A percentile compares a stretch with the other conserved stretches of the same genome.
Conservation (phyloP, 2,113 vertebrate genomes). For the Hassar affinis region DNA sequence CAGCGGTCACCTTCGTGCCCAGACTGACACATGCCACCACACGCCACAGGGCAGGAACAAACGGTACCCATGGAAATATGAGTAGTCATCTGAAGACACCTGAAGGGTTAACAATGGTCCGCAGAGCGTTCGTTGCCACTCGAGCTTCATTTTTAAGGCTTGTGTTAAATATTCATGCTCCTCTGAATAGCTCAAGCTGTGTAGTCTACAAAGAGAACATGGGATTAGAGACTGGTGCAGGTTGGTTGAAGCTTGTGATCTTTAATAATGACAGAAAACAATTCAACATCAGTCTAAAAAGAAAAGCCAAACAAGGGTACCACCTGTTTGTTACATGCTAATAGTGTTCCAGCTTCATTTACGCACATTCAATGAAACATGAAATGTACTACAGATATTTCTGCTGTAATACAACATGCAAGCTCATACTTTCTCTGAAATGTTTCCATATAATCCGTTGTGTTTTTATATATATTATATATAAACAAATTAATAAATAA, state of each 20-base stretch:
- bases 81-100: constrained; percentile 53
- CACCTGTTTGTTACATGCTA: not conserved
- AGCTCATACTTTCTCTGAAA: not conserved
- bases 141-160: constrained; percentile 46
- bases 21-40: constrained; percentile 62
- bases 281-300: constrained; percentile 18
- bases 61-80: constrained; percentile 62
- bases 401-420: not conserved
- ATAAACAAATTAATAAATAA: constrained; percentile 15
- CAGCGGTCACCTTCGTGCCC: constrained; percentile 58
- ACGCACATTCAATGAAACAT: not conserved
- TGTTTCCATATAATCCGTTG: not conserved
- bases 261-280: constrained; percentile 43
- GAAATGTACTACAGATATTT: not conserved
- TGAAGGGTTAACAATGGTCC: constrained; percentile 50
- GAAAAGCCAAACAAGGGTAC: not conserved
- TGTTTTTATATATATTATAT: not conserved
- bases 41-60: constrained; percentile 44
- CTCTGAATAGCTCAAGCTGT: constrained; percentile 29
- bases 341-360: not conserved
- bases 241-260: constrained; percentile 36
- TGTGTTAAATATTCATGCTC: constrained; percentile 48
- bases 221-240: constrained; percentile 21
- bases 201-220: constrained; percentile 38
- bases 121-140: constrained; percentile 5